Conservation (phyloP, 2,888 invertebrate species). For the Subacronicta megacephala region DNA sequence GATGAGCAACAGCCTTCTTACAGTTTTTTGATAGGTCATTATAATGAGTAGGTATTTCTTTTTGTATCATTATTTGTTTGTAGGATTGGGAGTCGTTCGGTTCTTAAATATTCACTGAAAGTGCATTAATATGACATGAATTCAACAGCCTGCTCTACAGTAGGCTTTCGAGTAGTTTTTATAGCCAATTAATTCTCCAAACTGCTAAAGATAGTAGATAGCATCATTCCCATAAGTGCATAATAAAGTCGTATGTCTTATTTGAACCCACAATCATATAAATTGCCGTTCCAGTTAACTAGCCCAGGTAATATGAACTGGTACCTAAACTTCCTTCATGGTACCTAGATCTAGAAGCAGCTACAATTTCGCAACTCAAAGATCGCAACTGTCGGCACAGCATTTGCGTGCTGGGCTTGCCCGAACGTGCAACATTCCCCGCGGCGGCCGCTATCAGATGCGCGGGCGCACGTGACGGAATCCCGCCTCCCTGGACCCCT, state of each 20-base stretch:
- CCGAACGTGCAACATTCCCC: constrained; percentile 68
- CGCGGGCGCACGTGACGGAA: constrained; percentile 82
- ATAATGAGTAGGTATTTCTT: too few species aligned
- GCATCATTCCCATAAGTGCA: too few species aligned
- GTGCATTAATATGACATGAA: too few species aligned
- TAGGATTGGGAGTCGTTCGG: too few species aligned
- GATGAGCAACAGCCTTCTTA: not conserved
- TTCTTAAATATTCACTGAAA: too few species aligned
- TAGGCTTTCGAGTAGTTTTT: too few species aligned
- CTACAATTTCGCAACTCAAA: constrained; percentile 49
- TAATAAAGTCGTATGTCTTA: constrained; percentile 1
- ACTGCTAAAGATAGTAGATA: too few species aligned
- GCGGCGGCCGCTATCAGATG: constrained; percentile 75
- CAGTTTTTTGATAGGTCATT: not conserved
- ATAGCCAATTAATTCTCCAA: too few species aligned
- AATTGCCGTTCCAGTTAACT: constrained; percentile 9
- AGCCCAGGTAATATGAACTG: constrained; percentile 24
- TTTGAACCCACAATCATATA: constrained; percentile 14
- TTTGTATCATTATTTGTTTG: too few species aligned
- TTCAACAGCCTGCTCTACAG: too few species aligned
- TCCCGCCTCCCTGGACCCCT: constrained; percentile 54
- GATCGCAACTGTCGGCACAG: constrained; percentile 56
- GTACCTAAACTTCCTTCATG: constrained; percentile 28
- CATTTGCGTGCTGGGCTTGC: constrained; percentile 64
- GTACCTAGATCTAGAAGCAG: constrained; percentile 40